phyloP scores from a whole-genome alignment of 2,797 vertebrate genomes.

The Buphagus erythrorhynchus region DNA sequence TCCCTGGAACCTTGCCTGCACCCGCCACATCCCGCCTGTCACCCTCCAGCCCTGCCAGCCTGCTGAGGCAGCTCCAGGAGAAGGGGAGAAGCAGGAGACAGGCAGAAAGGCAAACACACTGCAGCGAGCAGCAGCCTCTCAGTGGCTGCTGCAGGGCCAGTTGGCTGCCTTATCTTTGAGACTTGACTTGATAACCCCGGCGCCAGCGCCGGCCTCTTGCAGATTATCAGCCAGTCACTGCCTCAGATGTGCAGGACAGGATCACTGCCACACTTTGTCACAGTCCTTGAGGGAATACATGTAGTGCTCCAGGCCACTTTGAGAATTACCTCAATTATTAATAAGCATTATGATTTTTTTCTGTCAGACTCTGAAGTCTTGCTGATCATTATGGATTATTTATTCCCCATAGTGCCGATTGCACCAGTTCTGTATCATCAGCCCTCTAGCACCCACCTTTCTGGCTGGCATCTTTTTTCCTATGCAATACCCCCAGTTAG shows the following conservation, averaged over 20 bases:
- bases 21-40: accelerated
- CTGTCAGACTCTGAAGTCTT: not conserved
- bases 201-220: not conserved
- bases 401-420: not conserved
- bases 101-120: not conserved
- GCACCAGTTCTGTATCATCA: not conserved
- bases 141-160: not conserved
- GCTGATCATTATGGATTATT: constrained; percentile 18
- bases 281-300: not conserved
- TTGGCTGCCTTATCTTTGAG: constrained; percentile 18
- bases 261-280: constrained; percentile 39
- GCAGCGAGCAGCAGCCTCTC: not conserved
- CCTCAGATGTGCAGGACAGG: constrained; percentile 30
- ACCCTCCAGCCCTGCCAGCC: not conserved
- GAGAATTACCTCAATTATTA: constrained; percentile 35
- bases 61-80: not conserved
- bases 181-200: constrained; percentile 44
- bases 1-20: not conserved
- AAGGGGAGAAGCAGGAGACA: not conserved
- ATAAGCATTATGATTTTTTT: not conserved
- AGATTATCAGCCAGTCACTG: not conserved
- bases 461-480: not conserved
- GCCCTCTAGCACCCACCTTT: not conserved
- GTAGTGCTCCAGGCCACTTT: not conserved
- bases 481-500: not conserved